Evolutionary conservation across 2,113 vertebrate species (phyloP).

Genomic region (Lamprotornis superbus): DNA sequence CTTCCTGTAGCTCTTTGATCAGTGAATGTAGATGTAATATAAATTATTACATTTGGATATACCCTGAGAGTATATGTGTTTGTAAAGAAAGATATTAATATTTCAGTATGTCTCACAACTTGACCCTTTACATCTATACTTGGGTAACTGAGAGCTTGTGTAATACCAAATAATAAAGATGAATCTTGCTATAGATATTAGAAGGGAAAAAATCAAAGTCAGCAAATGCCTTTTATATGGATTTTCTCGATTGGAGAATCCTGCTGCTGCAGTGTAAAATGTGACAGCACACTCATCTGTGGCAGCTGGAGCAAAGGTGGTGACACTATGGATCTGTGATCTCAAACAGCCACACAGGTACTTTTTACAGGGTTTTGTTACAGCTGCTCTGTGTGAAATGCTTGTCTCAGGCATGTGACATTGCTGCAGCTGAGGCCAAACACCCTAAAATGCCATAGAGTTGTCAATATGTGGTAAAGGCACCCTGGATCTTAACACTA

Average conservation of each 20-base stretch:
- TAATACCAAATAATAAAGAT: background rate
- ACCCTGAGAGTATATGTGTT: background rate
- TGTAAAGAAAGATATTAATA: background rate
- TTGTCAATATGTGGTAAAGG: background rate
- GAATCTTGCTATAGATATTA: background rate
- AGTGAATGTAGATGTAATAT: background rate
- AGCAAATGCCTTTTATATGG: background rate
- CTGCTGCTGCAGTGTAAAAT: background rate
- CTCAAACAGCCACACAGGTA: background rate
- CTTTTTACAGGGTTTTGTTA: background rate
- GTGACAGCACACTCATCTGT: background rate
- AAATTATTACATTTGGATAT: background rate
- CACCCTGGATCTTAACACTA: background rate
- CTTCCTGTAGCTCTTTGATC: background rate
- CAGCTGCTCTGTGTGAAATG: background rate
- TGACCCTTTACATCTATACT: background rate
- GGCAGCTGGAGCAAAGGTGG: background rate
- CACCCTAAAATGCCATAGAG: background rate
- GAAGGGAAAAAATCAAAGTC: background rate
- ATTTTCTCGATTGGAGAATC: background rate
- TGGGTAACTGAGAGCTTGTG: background rate
- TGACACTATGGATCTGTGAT: background rate
- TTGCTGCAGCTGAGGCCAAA: background rate
- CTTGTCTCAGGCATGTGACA: background rate
- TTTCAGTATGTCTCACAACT: background rate